Base-by-base conservation (phyloP, 1,140 invertebrate species). In the Bicyclus anynana region DNA sequence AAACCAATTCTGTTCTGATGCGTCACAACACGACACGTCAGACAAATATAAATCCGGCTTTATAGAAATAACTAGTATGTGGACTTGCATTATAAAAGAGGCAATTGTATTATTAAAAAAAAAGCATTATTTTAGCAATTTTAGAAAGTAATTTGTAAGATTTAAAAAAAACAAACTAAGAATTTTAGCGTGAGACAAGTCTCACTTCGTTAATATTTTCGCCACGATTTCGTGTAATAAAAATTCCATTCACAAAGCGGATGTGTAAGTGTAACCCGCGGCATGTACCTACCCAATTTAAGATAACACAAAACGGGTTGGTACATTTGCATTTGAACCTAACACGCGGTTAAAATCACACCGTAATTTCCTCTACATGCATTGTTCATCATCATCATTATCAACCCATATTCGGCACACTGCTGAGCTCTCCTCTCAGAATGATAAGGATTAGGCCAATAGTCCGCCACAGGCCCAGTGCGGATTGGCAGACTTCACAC, bases 231-330 rank as follows among this genome's bases (percentile, higher is more conserved):
- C n/a, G n/a, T 12, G 9, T 12, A 33, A 33, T 33, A 33, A 33
- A 33, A 33, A 33, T 33, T 33, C 29, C 10, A 12, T 33, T 33
- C 29, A 3, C 29, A 12, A 12, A 33, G 29, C 10, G 29, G 4
- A 33, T 12, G 29, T 33, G 29, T 10, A 33, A 7, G 29, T 33
- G 29, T 20, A 18, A 54, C 27, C 23, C n/a, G n/a, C 1, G 29
- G 17, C 20, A 37, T 37, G 29, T 48, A 33, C 29, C 29, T 33
- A 33, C 29, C 10, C 29, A 47, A 55, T 48, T 38, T 26, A 18
- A 37, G 26, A 54, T 47, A 54, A 47, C 17, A 35, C 29, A 12
- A 54, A 47, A 54, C 14, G 17, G 47, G 27, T n/a, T 35, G 42
- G 40, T 29, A 29, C 16, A 37, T 47, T 50, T 35, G 29, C 27